These are phyloP conservation scores for Rotaria macrura DNA, from an alignment of 2,888 invertebrate species.

Conservation along the genomic window DNA sequence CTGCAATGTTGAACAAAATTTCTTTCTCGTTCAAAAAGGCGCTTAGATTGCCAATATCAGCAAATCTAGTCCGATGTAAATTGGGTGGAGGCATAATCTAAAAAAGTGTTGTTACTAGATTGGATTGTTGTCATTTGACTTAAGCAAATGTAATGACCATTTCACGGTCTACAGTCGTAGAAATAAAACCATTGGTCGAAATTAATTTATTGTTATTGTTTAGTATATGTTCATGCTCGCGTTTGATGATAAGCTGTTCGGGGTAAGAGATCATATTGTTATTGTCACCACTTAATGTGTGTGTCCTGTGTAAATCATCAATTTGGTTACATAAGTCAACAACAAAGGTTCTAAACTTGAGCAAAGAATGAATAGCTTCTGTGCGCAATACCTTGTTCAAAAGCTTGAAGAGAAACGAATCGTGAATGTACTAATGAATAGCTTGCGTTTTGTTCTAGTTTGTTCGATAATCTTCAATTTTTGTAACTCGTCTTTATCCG, in stretches of 20 bases:
- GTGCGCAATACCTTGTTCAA: not conserved
- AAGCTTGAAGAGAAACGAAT: not conserved
- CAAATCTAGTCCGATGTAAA: not conserved
- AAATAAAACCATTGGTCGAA: not conserved
- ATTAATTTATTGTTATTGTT: not conserved
- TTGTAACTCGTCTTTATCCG: not conserved
- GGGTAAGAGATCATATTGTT: not conserved
- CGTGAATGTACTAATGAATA: not conserved
- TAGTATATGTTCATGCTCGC: not conserved
- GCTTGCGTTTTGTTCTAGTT: not conserved
- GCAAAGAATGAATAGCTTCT: not conserved
- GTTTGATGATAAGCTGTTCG: not conserved
- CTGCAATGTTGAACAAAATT: not conserved
- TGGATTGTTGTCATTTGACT: not conserved
- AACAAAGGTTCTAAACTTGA: not conserved
- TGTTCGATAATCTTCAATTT: not conserved
- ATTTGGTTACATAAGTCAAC: not conserved
- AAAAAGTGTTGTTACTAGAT: not conserved
- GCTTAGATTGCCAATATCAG: not conserved
- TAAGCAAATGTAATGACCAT: not conserved
- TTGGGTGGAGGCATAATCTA: not conserved
- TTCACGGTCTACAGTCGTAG: not conserved
- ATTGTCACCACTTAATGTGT: not conserved
- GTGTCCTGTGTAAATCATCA: not conserved
- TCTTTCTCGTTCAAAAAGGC: not conserved